Evolutionary conservation across 2,888 invertebrate genomes (phyloP).

Genomic region (Selenia dentaria): DNA sequence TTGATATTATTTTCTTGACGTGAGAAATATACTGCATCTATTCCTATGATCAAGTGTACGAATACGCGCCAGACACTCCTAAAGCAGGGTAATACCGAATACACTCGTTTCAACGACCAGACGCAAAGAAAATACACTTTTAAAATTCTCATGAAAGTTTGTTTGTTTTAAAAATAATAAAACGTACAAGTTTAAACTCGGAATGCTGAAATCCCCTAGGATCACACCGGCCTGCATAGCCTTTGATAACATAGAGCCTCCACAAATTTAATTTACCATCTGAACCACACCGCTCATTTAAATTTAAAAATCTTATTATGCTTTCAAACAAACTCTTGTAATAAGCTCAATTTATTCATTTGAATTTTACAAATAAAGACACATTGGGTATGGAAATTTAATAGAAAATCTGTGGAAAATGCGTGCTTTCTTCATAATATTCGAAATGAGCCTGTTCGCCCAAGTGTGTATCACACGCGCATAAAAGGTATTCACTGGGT

Average conservation of each 20-base stretch:
- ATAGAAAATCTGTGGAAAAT: slow-evolving; percentile 27
- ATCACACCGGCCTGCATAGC: slow-evolving; percentile 54
- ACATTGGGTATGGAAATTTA: slow-evolving; percentile 33
- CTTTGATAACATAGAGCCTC: slow-evolving; percentile 55
- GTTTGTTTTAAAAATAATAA: slow-evolving; percentile 34
- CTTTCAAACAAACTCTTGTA: slow-evolving; percentile 45
- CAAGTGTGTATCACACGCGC: neutral
- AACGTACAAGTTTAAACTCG: slow-evolving; percentile 55
- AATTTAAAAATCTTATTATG: slow-evolving; percentile 58
- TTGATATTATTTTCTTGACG: too few relatives aligned
- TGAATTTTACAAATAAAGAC: slow-evolving; percentile 40
- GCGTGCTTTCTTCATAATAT: slow-evolving; percentile 26
- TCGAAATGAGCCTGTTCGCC: slow-evolving; percentile 37
- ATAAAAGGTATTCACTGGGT: neutral
- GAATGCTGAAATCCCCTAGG: slow-evolving; percentile 50
- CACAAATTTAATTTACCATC: slow-evolving; percentile 50
- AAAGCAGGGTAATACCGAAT: too few relatives aligned
- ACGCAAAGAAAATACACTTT: slow-evolving; percentile 12
- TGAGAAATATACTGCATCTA: too few relatives aligned
- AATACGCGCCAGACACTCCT: too few relatives aligned
- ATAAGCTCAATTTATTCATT: slow-evolving; percentile 45
- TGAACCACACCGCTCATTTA: slow-evolving; percentile 50
- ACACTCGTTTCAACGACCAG: neutral
- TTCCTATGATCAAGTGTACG: too few relatives aligned
- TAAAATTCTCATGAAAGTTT: slow-evolving; percentile 12